phyloP scores from a whole-genome alignment of 2,797 vertebrate species.

The Gymnothorax reevesii region DNA sequence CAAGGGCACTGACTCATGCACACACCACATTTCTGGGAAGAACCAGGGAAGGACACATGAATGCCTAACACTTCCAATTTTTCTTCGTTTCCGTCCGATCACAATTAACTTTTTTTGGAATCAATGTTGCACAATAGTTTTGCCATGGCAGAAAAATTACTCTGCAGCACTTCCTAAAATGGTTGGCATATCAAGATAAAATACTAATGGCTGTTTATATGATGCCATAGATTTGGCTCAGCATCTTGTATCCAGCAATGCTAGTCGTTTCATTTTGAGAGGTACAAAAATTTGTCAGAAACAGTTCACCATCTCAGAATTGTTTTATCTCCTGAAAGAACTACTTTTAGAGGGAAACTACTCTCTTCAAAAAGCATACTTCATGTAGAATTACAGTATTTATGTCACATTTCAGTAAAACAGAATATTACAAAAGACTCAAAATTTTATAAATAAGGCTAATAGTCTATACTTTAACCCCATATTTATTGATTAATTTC shows the following conservation, averaged over 20 bases:
- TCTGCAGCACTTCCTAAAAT: not conserved
- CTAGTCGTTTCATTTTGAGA: not conserved
- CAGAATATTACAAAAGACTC: not conserved
- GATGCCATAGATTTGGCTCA: not conserved
- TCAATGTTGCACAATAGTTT: not conserved
- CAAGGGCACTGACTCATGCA: not conserved
- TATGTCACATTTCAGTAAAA: not conserved
- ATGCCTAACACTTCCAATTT: not conserved
- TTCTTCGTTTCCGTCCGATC: not conserved
- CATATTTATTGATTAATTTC: too few species aligned
- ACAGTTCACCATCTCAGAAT: not conserved
- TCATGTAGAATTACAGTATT: not conserved
- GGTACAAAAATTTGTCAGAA: not conserved
- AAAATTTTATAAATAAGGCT: not conserved
- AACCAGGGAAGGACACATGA: not conserved
- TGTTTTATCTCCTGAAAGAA: not conserved
- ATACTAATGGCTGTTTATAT: not conserved
- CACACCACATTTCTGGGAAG: not conserved
- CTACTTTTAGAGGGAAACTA: not conserved
- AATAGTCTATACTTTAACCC: not conserved
- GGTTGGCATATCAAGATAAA: not conserved
- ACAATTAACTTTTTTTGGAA: not conserved
- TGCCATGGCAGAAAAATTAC: not conserved
- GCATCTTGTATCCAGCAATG: not conserved
- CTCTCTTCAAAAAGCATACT: not conserved